Evolutionary conservation across 2,113 vertebrate species (phyloP).

Genomic region (Glaucidium brasilianum): DNA sequence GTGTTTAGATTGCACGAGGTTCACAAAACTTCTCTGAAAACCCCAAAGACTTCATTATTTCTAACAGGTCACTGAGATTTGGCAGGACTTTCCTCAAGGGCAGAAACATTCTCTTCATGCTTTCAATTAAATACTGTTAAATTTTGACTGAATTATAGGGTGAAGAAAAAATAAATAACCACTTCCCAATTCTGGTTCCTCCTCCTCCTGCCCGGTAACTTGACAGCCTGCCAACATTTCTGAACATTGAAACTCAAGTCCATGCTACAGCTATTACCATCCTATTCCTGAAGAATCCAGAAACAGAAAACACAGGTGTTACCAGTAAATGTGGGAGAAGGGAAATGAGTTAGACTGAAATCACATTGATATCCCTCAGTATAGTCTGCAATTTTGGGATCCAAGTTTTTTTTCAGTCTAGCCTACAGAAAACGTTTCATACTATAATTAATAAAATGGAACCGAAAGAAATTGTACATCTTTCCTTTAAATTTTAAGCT

Average conservation of each 20-base stretch:
- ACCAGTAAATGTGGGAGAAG: background rate
- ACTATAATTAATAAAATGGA: background rate
- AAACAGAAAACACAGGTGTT: background rate
- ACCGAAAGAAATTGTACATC: background rate
- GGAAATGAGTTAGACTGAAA: background rate
- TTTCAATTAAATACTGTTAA: background rate
- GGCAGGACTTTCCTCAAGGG: background rate
- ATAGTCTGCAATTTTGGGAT: background rate
- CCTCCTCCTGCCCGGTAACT: background rate
- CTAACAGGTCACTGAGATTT: background rate
- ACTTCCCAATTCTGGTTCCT: background rate
- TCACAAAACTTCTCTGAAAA: background rate
- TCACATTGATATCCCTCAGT: background rate
- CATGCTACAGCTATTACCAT: background rate
- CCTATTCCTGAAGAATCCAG: background rate
- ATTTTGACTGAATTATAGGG: background rate
- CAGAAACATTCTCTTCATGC: background rate
- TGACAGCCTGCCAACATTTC: constrained; percentile 5
- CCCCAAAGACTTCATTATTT: background rate
- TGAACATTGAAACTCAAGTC: background rate
- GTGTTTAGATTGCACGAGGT: background rate
- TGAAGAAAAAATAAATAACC: constrained; percentile 19
- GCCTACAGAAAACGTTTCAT: background rate
- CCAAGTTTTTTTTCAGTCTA: background rate
- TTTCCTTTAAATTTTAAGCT: background rate